Evolutionary conservation across 92 coral and sea anemone species (phyloP).

Genomic region (Micromussa lordhowensis): DNA sequence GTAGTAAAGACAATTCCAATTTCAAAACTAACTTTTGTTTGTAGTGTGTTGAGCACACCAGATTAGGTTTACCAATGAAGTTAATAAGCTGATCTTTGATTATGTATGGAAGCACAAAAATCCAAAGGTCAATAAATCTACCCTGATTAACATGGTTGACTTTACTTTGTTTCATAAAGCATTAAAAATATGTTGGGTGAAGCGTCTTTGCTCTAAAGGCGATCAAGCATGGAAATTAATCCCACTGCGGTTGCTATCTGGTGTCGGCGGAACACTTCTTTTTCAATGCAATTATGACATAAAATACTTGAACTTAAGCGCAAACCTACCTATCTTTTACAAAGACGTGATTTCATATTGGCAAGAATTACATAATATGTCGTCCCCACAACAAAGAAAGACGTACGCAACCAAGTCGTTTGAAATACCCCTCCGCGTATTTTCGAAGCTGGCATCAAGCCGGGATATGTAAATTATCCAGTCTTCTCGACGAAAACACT

Average conservation of each 20-base stretch:
- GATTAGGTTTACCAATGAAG: no score
- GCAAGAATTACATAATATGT: not conserved
- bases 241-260: not conserved
- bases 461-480: not conserved
- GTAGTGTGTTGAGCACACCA: no score
- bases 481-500: not conserved
- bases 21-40: no score
- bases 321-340: not conserved
- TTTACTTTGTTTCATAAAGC: no score
- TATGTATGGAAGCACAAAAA: no score
- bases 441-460: no score
- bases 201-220: not conserved
- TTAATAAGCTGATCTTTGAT: no score
- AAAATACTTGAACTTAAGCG: not conserved
- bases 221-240: not conserved
- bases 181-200: not conserved
- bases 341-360: not conserved
- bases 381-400: not conserved
- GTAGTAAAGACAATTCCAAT: no score
- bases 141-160: no score
- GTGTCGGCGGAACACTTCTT: not conserved
- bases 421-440: no score
- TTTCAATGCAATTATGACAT: conserved; percentile 4
- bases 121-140: no score
- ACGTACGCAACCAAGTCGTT: not conserved